Percentiles rank a stretch among this genome's conserved stretches.
Evolutionary conservation across 2,888 invertebrate genomes (phyloP).

Genomic region (Ormyrus rosae): DNA sequence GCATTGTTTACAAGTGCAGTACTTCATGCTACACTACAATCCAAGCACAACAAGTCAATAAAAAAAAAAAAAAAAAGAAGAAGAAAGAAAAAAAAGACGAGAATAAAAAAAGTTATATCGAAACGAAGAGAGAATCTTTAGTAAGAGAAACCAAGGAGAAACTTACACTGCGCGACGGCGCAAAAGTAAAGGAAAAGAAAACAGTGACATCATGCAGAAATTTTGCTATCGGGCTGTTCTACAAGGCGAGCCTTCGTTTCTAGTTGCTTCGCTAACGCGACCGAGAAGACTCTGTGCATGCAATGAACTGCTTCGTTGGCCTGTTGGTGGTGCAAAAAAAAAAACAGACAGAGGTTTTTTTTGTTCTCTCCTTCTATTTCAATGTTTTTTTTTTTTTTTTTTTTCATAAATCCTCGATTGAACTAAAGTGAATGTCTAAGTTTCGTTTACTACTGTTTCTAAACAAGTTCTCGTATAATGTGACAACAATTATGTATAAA

Average conservation of each 20-base stretch:
- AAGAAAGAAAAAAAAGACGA: not conserved
- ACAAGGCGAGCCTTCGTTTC: slow-evolving; percentile 67
- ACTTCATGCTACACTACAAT: too few species aligned
- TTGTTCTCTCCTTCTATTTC: slow-evolving; percentile 5
- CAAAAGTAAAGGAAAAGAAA: slow-evolving; percentile 62
- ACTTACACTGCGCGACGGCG: slow-evolving; percentile 62
- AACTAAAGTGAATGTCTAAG: not conserved
- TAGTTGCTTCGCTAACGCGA: slow-evolving; percentile 78
- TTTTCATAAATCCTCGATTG: slow-evolving; percentile 1
- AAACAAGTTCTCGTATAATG: not conserved
- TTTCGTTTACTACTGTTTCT: not conserved
- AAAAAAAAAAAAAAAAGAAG: too few species aligned
- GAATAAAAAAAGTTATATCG: not conserved
- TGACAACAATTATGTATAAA: slow-evolving; percentile 21
- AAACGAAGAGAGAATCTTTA: too few species aligned
- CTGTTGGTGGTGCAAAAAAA: slow-evolving; percentile 76
- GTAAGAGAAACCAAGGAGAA: slow-evolving; percentile 57
- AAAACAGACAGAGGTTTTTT: slow-evolving; percentile 29
- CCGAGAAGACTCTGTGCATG: slow-evolving; percentile 88
- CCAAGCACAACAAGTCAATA: too few species aligned
- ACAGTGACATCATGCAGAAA: slow-evolving; percentile 65
- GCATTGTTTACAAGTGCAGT: too few species aligned
- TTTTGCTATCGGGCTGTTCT: slow-evolving; percentile 62
- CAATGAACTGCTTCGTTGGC: slow-evolving; percentile 86
- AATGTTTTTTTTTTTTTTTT: slow-evolving; percentile 1